These are phyloP conservation scores for Drosophila micromelanica DNA, from an alignment of 1,140 invertebrate species.

Conservation along the genomic window DNA sequence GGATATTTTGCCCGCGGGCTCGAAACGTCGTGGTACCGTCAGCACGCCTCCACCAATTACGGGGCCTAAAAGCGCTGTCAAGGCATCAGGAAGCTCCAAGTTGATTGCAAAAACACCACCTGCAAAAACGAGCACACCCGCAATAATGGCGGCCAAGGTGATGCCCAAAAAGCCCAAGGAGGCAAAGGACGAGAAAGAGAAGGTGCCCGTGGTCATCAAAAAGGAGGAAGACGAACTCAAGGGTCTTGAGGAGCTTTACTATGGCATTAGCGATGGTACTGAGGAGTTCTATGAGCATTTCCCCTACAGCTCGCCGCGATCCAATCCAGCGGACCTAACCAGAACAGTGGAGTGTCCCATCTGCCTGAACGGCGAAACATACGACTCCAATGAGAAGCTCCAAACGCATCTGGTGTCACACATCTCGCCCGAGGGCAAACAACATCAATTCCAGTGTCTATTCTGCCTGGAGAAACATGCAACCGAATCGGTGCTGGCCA, in stretches of 20 bases:
- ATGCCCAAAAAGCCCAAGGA: slow-evolving; percentile 52
- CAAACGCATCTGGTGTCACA: slow-evolving; percentile 90
- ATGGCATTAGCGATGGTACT: slow-evolving; percentile 72
- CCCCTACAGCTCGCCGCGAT: slow-evolving; percentile 62
- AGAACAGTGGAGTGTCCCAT: slow-evolving; percentile 85
- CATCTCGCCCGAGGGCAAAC: slow-evolving; percentile 84
- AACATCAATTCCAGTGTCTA: slow-evolving; percentile 85
- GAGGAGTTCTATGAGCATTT: slow-evolving; percentile 74
- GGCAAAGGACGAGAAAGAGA: slow-evolving; percentile 53
- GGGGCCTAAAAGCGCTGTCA: slow-evolving; percentile 34
- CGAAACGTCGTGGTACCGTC: slow-evolving; percentile 49
- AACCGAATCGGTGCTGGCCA: slow-evolving; percentile 84
- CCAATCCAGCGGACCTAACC: slow-evolving; percentile 47
- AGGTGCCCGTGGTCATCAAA: slow-evolving; percentile 59
- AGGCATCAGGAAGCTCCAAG: slow-evolving; percentile 40
- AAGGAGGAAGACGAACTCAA: slow-evolving; percentile 79
- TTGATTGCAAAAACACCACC: slow-evolving; percentile 24
- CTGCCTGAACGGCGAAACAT: slow-evolving; percentile 85
- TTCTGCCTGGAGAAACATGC: slow-evolving; percentile 86
- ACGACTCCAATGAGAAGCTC: slow-evolving; percentile 87
- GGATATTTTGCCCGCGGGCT: slow-evolving; percentile 50
- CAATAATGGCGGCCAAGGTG: slow-evolving; percentile 9
- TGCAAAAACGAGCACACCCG: slow-evolving; percentile 30
- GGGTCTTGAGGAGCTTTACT: slow-evolving; percentile 79
- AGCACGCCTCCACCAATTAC: slow-evolving; percentile 42